Conservation (phyloP, 35 echinoderm and acorn worm genomes). For the Heliocidaris erythrogramma region DNA sequence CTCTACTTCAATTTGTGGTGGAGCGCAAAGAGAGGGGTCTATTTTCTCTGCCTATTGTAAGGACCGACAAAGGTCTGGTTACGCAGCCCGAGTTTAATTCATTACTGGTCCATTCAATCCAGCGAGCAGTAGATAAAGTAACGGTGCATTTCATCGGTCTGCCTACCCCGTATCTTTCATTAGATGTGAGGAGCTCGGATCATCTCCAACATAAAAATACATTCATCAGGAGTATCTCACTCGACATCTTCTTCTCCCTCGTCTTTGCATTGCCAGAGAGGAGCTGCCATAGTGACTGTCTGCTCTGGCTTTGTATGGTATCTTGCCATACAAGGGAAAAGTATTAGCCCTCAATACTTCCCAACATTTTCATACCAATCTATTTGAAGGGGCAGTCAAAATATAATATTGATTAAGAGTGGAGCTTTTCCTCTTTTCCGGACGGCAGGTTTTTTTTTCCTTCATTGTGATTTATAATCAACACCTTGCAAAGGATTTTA, state of each 20-base stretch:
- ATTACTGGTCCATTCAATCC: conserved; percentile 48
- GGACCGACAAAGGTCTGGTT: conserved; percentile 40
- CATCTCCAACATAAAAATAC: conserved; percentile 40
- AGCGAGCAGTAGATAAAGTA: conserved; percentile 10
- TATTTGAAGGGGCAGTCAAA: neutral
- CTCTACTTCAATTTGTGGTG: conserved; percentile 40
- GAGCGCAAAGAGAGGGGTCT: conserved; percentile 30
- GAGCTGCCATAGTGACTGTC: neutral
- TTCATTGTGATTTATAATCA: neutral
- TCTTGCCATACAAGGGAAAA: neutral
- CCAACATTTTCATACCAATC: neutral
- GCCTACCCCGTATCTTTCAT: conserved; percentile 1
- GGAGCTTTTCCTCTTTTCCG: neutral
- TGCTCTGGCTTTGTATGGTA: neutral
- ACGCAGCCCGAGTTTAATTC: conserved; percentile 47
- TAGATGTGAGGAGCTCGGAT: conserved; percentile 13
- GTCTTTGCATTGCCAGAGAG: neutral
- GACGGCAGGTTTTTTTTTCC: neutral
- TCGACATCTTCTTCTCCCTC: neutral
- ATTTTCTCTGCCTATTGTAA: conserved; percentile 48
- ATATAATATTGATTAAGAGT: neutral
- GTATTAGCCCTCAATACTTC: neutral
- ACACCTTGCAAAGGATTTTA: neutral
- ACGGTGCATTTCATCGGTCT: conserved; percentile 30
- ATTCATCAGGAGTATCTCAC: conserved; percentile 10